Base-by-base conservation (phyloP, 2,797 vertebrate species). In the Gadopsis marmoratus region DNA sequence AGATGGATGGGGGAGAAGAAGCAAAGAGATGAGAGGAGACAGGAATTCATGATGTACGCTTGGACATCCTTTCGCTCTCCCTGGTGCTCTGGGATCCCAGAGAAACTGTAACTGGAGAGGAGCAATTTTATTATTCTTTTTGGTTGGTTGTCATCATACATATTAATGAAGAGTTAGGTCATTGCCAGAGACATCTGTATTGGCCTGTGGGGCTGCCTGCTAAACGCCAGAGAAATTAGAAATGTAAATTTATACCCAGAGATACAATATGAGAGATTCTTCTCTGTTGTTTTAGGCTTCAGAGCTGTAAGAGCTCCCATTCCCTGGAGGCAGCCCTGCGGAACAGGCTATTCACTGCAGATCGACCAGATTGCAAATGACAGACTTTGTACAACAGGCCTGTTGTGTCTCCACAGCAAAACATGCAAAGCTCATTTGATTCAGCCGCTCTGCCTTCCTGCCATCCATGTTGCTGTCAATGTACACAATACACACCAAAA, bases 101-200 rank as follows among this genome's bases (percentile, higher is more conserved):
- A 84, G 86, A 91, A 84, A 81, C 77, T 85, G 90, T 88, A 93
- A 93, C 87, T 73, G 64, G 85, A 91, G 91, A 92, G 70, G 74
- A 82, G 85, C 86, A 88, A 90, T 93, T 91, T 88, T 89, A 90
- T 88, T 89, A 91, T 93, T 91, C 88, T 89, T 92, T 92, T 91
- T 92, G 90, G 89, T 91, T 71, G 88, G 84, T 93, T 94, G 93
- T 95, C 92, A 91, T 88, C 93, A 93, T 95, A 89, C 93, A 95
- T 95, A 93, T 94, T 95, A 93, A 95, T 95, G 92, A 94, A 93
- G 89, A 91, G 88, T 92, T 86, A 93, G 92, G 92, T 94, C 94
- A 94, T 90, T 92, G 91, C 91, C 87, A 81, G 77, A 93, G 93
- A 94, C 94, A 93, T 94, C 92, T 94, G 93, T 91, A 92, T 93